Percentiles rank a stretch among this genome's conserved stretches.
These are phyloP conservation scores for Astur gentilis DNA, from an alignment of 2,113 vertebrate genomes.

Conservation along the genomic window DNA sequence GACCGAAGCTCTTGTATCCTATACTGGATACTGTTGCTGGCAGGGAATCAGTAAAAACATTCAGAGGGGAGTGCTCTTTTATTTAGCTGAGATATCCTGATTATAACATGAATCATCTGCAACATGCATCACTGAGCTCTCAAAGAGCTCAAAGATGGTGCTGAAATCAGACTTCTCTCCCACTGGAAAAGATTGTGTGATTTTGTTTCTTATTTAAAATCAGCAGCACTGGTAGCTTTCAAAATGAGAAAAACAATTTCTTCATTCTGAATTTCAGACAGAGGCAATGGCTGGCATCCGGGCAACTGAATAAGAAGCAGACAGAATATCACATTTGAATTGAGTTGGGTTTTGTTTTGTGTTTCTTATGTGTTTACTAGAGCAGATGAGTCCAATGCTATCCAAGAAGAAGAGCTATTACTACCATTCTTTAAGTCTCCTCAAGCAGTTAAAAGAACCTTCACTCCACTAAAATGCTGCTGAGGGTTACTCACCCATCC, in stretches of 20 bases:
- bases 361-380: background rate
- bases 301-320: background rate
- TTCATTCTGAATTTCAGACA: background rate
- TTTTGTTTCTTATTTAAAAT: background rate
- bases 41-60: background rate
- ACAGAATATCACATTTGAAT: background rate
- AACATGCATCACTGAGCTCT: background rate
- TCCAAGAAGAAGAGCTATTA: background rate
- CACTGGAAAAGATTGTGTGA: background rate
- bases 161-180: background rate
- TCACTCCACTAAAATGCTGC: background rate
- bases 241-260: background rate
- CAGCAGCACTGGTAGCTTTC: background rate
- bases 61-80: background rate
- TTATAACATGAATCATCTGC: background rate
- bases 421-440: background rate
- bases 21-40: background rate
- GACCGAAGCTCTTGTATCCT: background rate
- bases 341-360: background rate
- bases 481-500: conserved; percentile 84
- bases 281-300: background rate
- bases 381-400: background rate
- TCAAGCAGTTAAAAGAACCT: background rate
- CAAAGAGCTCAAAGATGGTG: background rate
- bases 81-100: background rate